phyloP scores from a whole-genome alignment of 2,797 vertebrate genomes.

The Loris lydekkerianus region DNA sequence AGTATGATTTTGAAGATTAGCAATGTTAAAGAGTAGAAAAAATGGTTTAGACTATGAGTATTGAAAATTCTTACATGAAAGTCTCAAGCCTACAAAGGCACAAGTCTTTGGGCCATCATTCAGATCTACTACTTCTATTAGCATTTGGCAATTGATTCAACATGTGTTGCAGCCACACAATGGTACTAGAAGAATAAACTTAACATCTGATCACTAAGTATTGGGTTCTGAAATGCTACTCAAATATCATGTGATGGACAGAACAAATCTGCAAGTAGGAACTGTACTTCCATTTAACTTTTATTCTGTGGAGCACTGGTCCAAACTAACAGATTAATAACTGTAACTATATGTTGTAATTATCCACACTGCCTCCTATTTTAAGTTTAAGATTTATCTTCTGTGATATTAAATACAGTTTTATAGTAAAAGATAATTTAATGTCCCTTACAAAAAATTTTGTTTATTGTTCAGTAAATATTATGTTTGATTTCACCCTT shows the following conservation, averaged over 20 bases:
- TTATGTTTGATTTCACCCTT: constrained; percentile 46
- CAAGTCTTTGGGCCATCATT: background rate
- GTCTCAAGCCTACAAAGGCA: background rate
- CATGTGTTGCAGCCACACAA: background rate
- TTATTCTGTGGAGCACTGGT: background rate
- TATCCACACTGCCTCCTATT: background rate
- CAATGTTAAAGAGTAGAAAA: background rate
- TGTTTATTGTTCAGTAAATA: constrained; percentile 69
- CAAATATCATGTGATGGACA: background rate
- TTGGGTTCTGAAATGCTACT: constrained; percentile 31
- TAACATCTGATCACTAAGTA: background rate
- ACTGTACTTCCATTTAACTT: constrained; percentile 36
- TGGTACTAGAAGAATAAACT: background rate
- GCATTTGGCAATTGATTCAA: background rate
- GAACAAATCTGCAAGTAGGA: background rate
- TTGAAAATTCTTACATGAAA: background rate
- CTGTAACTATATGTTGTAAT: constrained; percentile 24
- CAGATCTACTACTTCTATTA: background rate
- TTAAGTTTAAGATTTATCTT: constrained; percentile 61
- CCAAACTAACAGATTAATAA: background rate
- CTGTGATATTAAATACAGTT: constrained; percentile 62
- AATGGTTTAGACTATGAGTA: background rate
- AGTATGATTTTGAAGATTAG: background rate
- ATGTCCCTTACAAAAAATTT: constrained; percentile 16
- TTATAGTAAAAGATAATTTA: constrained; percentile 44